Conservation (phyloP, 1,140 invertebrate species). For the Planococcus citri region DNA sequence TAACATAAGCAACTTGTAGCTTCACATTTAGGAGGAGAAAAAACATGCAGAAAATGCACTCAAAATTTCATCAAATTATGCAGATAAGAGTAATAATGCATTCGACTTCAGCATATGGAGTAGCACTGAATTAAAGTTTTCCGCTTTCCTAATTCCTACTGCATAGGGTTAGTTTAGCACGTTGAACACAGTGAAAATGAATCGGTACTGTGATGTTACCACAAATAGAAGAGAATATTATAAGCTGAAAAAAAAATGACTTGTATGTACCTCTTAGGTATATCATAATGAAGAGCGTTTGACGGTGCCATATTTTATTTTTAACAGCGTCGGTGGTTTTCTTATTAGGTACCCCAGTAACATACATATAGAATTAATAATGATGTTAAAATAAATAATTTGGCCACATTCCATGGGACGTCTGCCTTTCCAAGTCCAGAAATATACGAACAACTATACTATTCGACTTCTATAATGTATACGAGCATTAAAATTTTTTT, state of each 20-base stretch:
- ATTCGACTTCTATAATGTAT: too few relatives aligned
- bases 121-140: too few relatives aligned
- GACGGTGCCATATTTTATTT: conserved; percentile 10
- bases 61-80: too few relatives aligned
- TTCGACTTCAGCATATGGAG: too few relatives aligned
- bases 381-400: conserved; percentile 9
- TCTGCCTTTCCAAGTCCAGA: conserved; percentile 4
- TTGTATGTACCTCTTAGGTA: not conserved
- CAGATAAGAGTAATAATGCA: too few relatives aligned
- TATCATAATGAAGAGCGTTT: not conserved
- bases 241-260: not conserved
- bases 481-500: too few relatives aligned
- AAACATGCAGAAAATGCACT: too few relatives aligned
- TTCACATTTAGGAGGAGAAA: too few relatives aligned
- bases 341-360: conserved; percentile 10
- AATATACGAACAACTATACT: not conserved
- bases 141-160: too few relatives aligned
- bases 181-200: not conserved
- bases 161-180: too few relatives aligned
- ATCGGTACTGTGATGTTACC: not conserved
- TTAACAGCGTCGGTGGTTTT: conserved; percentile 10
- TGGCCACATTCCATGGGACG: not conserved
- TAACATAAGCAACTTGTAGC: too few relatives aligned
- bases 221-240: too few relatives aligned
- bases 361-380: conserved; percentile 18